Conservation (phyloP, 2,797 vertebrate genomes). For the Syndactyla subalaris region DNA sequence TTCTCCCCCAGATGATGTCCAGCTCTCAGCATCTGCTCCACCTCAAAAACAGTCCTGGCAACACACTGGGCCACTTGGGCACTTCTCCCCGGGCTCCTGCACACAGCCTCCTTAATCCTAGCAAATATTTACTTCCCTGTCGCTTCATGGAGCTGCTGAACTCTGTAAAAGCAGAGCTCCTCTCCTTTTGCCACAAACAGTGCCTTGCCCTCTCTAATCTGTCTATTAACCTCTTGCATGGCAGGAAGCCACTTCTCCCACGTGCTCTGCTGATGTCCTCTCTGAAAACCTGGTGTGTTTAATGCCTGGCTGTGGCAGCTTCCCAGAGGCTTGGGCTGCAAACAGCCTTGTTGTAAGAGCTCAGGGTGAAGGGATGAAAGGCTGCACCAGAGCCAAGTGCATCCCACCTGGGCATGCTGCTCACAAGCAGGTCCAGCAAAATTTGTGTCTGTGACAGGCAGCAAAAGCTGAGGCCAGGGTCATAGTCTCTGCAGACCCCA, state of each 20-base stretch:
- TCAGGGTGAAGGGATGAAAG: not conserved
- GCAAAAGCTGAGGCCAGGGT: not conserved
- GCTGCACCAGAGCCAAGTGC: accelerated
- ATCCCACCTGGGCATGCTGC: accelerated
- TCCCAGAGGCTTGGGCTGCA: not conserved
- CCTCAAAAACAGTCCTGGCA: accelerated
- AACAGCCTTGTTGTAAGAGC: not conserved
- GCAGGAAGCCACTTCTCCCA: slow-evolving; percentile 55
- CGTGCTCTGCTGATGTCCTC: not conserved
- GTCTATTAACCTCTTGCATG: slow-evolving; percentile 46
- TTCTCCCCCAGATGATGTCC: not conserved
- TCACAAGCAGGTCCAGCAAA: not conserved
- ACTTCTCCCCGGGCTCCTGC: not conserved
- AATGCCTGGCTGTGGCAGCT: not conserved
- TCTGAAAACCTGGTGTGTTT: not conserved
- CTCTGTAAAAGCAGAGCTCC: slow-evolving; percentile 6
- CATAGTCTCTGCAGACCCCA: not conserved
- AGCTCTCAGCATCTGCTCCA: not conserved
- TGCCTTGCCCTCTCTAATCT: slow-evolving; percentile 52
- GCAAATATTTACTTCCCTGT: slow-evolving; percentile 32
- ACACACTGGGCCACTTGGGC: accelerated
- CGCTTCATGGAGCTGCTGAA: not conserved
- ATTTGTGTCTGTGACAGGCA: not conserved
- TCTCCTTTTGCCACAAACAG: not conserved
- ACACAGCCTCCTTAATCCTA: not conserved